Percentiles rank a stretch among this genome's conserved stretches.
Conservation (phyloP, 2,888 invertebrate genomes). For the Spialia ferax region DNA sequence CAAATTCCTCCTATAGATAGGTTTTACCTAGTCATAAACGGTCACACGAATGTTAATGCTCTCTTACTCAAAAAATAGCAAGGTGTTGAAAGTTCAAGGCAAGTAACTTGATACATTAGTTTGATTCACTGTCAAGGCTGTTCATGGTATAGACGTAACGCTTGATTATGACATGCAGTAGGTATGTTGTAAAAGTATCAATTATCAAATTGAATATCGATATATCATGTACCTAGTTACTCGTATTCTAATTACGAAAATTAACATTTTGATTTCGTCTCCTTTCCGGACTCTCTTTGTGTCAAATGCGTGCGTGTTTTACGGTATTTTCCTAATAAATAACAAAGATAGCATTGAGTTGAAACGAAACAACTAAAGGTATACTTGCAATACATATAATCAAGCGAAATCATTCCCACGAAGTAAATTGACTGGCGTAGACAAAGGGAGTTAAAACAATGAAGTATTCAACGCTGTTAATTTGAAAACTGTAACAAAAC, state of each 20-base stretch:
- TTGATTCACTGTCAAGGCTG: conserved; percentile 15
- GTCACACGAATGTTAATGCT: background rate
- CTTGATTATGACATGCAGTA: background rate
- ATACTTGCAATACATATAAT: conserved; percentile 20
- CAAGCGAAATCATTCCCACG: conserved; percentile 37
- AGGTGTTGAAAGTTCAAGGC: conserved; percentile 13
- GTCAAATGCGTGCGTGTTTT: no score
- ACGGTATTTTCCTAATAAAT: background rate
- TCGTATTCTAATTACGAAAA: no score
- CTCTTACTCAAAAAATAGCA: background rate
- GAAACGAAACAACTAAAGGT: conserved; percentile 4
- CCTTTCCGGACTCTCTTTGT: background rate
- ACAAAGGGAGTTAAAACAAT: conserved; percentile 31
- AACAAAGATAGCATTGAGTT: background rate
- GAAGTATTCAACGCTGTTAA: conserved; percentile 14
- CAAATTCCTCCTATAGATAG: no score
- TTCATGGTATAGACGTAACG: background rate
- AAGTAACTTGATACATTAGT: background rate
- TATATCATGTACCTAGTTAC: no score
- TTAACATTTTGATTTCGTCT: no score
- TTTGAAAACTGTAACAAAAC: conserved; percentile 6
- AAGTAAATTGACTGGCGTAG: conserved; percentile 16
- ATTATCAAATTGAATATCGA: no score
- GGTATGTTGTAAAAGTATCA: no score
- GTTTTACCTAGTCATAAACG: no score